These are phyloP conservation scores for Phylloscopus collybita DNA, from an alignment of 2,797 vertebrate species.

Conservation along the genomic window DNA sequence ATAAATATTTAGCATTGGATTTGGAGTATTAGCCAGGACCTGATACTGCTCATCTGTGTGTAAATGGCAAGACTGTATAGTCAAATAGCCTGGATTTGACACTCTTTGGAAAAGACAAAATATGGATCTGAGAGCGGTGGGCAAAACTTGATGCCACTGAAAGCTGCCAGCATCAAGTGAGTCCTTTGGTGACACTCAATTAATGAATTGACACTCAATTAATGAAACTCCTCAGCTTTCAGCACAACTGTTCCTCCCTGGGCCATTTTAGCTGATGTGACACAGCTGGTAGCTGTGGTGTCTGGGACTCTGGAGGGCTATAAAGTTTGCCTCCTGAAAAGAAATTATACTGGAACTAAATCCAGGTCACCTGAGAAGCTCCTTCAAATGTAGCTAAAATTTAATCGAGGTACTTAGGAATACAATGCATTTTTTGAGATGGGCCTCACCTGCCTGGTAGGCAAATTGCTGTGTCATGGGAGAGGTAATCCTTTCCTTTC, in stretches of 20 bases:
- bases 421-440: conserved; percentile 12
- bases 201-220: not conserved
- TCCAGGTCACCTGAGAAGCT: not conserved
- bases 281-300: not conserved
- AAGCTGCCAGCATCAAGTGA: not conserved
- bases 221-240: not conserved
- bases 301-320: not conserved
- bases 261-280: not conserved
- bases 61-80: not conserved
- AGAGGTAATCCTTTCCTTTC: conserved; percentile 1
- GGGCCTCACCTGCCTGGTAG: not conserved
- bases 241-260: not conserved
- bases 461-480: not conserved
- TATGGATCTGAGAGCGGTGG: not conserved
- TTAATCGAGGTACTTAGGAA: not conserved
- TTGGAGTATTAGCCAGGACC: not conserved
- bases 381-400: not conserved
- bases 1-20: not conserved
- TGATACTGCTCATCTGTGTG: not conserved
- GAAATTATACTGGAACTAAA: not conserved
- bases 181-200: not conserved
- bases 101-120: not conserved
- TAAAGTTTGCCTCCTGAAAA: not conserved
- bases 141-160: not conserved
- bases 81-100: not conserved